A percentile compares a stretch with the other conserved stretches of the same genome.
Conservation (phyloP, 2,113 vertebrate genomes). For the Chrysemys picta region DNA sequence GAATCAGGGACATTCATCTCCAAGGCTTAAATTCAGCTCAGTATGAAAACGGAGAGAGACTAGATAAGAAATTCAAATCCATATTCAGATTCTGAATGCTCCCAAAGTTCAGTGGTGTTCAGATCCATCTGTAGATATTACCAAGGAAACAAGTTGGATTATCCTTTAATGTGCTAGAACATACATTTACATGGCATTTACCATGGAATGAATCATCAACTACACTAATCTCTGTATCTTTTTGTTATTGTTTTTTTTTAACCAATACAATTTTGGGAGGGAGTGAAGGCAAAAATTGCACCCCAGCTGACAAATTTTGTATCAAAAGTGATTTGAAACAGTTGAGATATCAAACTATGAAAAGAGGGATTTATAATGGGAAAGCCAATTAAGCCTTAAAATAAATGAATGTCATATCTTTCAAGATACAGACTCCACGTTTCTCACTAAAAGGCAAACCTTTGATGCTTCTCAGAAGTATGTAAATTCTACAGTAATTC, state of each 20-base stretch:
- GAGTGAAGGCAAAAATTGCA: slow-evolving; percentile 13
- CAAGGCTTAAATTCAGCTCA: slow-evolving; percentile 14
- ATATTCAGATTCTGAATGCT: neutral
- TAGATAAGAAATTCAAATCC: neutral
- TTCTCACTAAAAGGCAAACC: slow-evolving; percentile 65
- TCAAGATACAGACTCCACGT: slow-evolving; percentile 56
- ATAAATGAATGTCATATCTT: slow-evolving; percentile 36
- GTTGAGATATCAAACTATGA: slow-evolving; percentile 25
- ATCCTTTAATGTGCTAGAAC: slow-evolving; percentile 35
- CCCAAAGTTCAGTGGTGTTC: slow-evolving; percentile 32
- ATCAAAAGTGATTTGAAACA: neutral
- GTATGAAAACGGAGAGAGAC: neutral
- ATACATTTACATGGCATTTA: neutral
- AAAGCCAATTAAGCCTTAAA: slow-evolving; percentile 62
- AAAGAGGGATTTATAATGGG: slow-evolving; percentile 12
- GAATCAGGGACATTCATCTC: slow-evolving; percentile 8
- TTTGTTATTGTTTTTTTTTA: slow-evolving; percentile 6
- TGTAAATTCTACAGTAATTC: slow-evolving; percentile 49
- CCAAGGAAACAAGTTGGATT: neutral
- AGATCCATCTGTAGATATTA: slow-evolving; percentile 9
- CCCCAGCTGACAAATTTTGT: slow-evolving; percentile 3
- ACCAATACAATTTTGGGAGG: neutral
- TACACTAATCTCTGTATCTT: neutral
- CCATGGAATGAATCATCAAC: neutral
- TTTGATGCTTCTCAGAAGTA: slow-evolving; percentile 65